Percentiles rank a stretch among this genome's conserved stretches.
Evolutionary conservation across 53 echinoderm and acorn worm species (phyloP).

Genomic region (Henricia sp.): DNA sequence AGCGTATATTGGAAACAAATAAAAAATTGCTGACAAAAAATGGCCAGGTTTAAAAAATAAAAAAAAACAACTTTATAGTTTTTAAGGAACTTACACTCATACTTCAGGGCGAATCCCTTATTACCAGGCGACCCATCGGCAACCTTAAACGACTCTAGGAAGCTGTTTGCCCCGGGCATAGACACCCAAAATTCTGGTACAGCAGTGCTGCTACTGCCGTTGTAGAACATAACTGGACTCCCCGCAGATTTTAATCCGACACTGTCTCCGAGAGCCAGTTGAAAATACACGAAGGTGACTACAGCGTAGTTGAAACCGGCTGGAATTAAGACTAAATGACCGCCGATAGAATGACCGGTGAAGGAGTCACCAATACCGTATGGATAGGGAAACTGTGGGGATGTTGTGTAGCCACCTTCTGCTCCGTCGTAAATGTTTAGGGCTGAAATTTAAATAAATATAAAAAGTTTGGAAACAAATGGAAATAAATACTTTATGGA

Average conservation of each 20-base stretch:
- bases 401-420: slow-evolving; percentile 68
- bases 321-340: neutral
- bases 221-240: neutral
- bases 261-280: slow-evolving; percentile 10
- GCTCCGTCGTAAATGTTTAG: neutral
- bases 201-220: neutral
- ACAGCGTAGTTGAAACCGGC: slow-evolving; percentile 15
- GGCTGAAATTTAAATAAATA: neutral
- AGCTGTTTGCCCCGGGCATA: neutral
- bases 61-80: neutral
- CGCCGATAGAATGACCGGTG: neutral
- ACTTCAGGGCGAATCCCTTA: slow-evolving; percentile 11
- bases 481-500: too few relatives aligned
- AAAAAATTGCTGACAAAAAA: neutral
- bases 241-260: neutral
- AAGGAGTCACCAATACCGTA: neutral
- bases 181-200: slow-evolving; percentile 16
- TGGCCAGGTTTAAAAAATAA: too few relatives aligned
- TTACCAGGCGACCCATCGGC: neutral
- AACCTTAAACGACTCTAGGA: neutral
- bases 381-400: slow-evolving; percentile 37
- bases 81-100: slow-evolving; percentile 32
- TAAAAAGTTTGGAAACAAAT: neutral
- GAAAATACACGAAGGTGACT: slow-evolving; percentile 25
- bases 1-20: too few relatives aligned